phyloP scores from a whole-genome alignment of 1,140 invertebrate species.

The Melanaphis sacchari region DNA sequence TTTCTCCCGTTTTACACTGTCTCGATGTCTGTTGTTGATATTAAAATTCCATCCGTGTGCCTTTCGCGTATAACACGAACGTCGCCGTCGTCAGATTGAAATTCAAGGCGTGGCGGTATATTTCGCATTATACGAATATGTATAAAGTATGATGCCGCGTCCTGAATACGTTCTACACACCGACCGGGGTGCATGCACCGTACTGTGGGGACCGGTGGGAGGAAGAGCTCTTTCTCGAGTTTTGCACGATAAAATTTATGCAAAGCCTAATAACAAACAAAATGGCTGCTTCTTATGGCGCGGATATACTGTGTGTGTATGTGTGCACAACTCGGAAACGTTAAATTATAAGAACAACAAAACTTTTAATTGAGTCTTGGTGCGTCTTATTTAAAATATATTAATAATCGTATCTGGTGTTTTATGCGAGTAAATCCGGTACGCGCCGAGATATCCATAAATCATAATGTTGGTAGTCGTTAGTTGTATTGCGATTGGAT shows the following conservation, averaged over 20 bases:
- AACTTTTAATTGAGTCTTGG: conserved; percentile 55
- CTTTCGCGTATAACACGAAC: conserved; percentile 44
- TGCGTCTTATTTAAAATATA: conserved; percentile 13
- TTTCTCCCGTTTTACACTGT: conserved; percentile 28
- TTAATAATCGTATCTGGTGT: conserved; percentile 3
- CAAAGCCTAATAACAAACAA: conserved; percentile 56
- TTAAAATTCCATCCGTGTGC: conserved; percentile 51
- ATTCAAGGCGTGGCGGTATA: conserved; percentile 51
- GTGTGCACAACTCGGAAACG: neutral
- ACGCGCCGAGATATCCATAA: neutral
- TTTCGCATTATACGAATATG: conserved; percentile 43
- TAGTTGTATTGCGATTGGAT: neutral
- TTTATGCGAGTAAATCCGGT: neutral
- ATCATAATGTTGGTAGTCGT: neutral
- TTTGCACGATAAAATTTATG: conserved; percentile 55
- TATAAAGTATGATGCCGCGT: conserved; percentile 26
- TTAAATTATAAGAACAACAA: conserved; percentile 58
- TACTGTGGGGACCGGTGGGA: neutral
- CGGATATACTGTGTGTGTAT: neutral
- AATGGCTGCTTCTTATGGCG: conserved; percentile 49
- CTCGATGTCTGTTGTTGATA: conserved; percentile 40
- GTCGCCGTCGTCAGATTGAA: conserved; percentile 50
- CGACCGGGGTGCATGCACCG: neutral
- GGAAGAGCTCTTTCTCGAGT: conserved; percentile 50
- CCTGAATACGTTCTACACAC: conserved; percentile 24